Evolutionary conservation across 2,797 vertebrate genomes (phyloP), one percentile per base, ranked within the genome.

Genomic region (Tympanoctomys barrerae): DNA sequence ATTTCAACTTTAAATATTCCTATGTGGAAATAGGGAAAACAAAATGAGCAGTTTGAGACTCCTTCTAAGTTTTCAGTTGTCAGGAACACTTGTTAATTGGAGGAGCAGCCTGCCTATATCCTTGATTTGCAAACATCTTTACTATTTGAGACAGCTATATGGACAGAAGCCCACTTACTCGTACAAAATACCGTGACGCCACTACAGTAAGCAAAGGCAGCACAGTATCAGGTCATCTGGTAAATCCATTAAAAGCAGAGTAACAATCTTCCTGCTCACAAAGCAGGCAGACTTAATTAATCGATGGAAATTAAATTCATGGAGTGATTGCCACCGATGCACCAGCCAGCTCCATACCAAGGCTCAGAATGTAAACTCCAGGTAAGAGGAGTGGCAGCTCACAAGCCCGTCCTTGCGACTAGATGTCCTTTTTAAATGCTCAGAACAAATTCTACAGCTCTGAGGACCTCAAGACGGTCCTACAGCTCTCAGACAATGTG

Each of bases 1-100:
- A 86, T 78, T 73, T 94, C 88, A 49, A 39, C 61, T 85, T 39
- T 87, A 61, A 81, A 59, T 61, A 91, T 61, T 94, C 70, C 68
- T 80, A 1, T 18, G 62, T 70, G 46, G 85, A 87, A 70, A 90
- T 49, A 91, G 33, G 4, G 18, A 75, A 77, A 83, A 52, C 4
- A 26, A 52, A 94, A 62, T 2, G 57, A 90, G 62, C 91, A 46
- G 64, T 66, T 22, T 28, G 36, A 94, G 71, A 89, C 22, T 81
- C 18, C 33, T 28, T 79, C 31, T 77, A 49, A 49, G 73, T 49
- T 77, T 77, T 66, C n/a, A 49, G 36, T 77, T 49, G 46, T 66
- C 28, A 16, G 84, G 52, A 91, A 87, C 2, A 33, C 31, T 1
- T 49, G 82, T 80, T 71, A 31, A 70, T 52, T 0, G 2, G 52